phyloP scores from a whole-genome alignment of 2,888 invertebrate species.

The Hyppa rectilinea region DNA sequence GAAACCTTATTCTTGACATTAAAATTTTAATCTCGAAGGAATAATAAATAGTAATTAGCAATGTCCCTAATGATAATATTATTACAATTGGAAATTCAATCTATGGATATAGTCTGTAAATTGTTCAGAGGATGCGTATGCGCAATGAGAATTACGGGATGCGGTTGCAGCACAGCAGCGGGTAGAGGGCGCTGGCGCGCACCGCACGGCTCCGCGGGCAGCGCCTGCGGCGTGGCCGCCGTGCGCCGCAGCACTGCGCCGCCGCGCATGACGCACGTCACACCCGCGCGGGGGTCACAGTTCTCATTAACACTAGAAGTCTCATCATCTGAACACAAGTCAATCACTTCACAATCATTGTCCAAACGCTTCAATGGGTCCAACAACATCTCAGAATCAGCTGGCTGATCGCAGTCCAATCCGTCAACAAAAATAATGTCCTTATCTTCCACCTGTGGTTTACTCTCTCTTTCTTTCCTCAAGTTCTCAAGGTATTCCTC shows the following conservation, averaged over 20 bases:
- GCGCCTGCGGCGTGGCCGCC: constrained; percentile 82
- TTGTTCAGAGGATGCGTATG: constrained; percentile 86
- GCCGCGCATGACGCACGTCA: constrained; percentile 84
- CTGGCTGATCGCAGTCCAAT: constrained; percentile 76
- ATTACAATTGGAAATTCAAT: constrained; percentile 80
- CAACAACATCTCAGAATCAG: constrained; percentile 72
- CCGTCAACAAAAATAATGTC: constrained; percentile 87
- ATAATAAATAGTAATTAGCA: constrained; percentile 84
- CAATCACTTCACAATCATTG: constrained; percentile 91
- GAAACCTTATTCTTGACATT: constrained; percentile 74
- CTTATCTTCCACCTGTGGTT: constrained; percentile 74
- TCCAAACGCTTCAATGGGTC: constrained; percentile 82
- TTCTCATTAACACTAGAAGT: constrained; percentile 84
- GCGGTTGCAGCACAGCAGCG: constrained; percentile 83
- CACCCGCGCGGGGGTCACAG: constrained; percentile 84
- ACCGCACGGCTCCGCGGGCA: constrained; percentile 86
- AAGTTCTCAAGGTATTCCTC: constrained; percentile 83
- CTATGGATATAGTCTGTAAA: constrained; percentile 88
- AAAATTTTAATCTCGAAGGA: constrained; percentile 80
- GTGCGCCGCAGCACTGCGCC: constrained; percentile 83
- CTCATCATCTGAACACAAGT: constrained; percentile 93
- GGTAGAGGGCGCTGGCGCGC: constrained; percentile 83
- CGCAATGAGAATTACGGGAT: constrained; percentile 85
- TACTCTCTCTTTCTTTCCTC: constrained; percentile 76
- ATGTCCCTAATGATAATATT: constrained; percentile 78